These are phyloP conservation scores for Manis crassicaudata DNA, from an alignment of 2,797 vertebrate species.

Conservation along the genomic window DNA sequence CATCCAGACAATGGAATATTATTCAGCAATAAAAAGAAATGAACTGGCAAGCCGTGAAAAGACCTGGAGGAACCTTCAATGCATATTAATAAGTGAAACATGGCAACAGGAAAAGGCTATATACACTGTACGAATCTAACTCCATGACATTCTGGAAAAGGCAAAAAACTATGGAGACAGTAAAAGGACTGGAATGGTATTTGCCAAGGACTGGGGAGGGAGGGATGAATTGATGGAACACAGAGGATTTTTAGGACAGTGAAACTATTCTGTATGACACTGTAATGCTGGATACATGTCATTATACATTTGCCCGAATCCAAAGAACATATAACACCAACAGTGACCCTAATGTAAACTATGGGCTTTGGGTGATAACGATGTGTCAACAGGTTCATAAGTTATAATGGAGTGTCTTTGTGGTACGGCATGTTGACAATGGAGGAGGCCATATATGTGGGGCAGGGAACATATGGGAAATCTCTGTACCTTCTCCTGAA, in stretches of 20 bases:
- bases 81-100: neutral
- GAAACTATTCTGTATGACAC: neutral
- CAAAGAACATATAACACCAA: fast-evolving
- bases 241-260: neutral
- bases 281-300: neutral
- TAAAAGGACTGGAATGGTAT: neutral
- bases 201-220: neutral
- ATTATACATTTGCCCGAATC: neutral
- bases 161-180: neutral
- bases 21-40: neutral
- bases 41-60: neutral
- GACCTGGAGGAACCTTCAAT: neutral
- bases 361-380: neutral
- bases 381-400: neutral
- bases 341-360: neutral
- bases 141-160: neutral
- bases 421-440: neutral
- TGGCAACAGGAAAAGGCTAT: neutral
- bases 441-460: neutral
- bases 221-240: neutral
- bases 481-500: neutral
- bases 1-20: neutral
- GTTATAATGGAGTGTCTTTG: fast-evolving
- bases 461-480: neutral
- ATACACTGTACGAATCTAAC: neutral